These are phyloP conservation scores for Heterodera carotae DNA, from an alignment of 1,140 invertebrate species.

Conservation along the genomic window DNA sequence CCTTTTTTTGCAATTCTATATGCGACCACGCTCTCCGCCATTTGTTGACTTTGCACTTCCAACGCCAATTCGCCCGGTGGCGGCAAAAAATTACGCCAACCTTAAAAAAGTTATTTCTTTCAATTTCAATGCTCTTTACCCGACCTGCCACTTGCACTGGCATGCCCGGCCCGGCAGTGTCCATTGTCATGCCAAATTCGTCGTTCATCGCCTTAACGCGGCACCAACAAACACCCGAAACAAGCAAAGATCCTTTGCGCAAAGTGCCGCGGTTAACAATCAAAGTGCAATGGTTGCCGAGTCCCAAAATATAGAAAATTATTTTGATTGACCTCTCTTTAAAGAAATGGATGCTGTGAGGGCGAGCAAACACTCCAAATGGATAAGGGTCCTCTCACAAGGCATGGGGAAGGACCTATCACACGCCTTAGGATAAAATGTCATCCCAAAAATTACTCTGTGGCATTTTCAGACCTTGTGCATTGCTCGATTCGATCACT, in stretches of 20 bases:
- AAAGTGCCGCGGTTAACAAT: slow-evolving; percentile 87
- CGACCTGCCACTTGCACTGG: slow-evolving; percentile 79
- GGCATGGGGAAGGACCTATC: too few species aligned
- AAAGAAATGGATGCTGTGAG: slow-evolving; percentile 49
- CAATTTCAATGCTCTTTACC: slow-evolving; percentile 37
- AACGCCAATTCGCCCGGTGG: slow-evolving; percentile 81
- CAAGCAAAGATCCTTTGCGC: slow-evolving; percentile 77
- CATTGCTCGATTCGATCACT: slow-evolving; percentile 81
- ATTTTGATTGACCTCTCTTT: slow-evolving; percentile 72
- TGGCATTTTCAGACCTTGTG: slow-evolving; percentile 65
- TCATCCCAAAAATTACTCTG: too few species aligned
- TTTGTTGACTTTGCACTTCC: slow-evolving; percentile 79
- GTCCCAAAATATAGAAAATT: slow-evolving; percentile 35
- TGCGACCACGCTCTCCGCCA: slow-evolving; percentile 73
- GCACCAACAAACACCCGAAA: slow-evolving; percentile 74
- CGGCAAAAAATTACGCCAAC: slow-evolving; percentile 81
- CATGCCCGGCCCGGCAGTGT: slow-evolving; percentile 76
- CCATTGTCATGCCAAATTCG: slow-evolving; percentile 74
- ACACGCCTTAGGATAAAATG: too few species aligned
- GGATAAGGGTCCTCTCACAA: too few species aligned
- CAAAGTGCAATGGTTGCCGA: slow-evolving; percentile 81
- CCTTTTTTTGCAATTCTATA: slow-evolving; percentile 72
- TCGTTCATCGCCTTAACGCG: slow-evolving; percentile 79
- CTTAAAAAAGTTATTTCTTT: slow-evolving; percentile 64
- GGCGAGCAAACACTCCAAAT: too few species aligned